Base-by-base conservation (phyloP, 1,140 invertebrate genomes). In the Drosophila bipectinata region DNA sequence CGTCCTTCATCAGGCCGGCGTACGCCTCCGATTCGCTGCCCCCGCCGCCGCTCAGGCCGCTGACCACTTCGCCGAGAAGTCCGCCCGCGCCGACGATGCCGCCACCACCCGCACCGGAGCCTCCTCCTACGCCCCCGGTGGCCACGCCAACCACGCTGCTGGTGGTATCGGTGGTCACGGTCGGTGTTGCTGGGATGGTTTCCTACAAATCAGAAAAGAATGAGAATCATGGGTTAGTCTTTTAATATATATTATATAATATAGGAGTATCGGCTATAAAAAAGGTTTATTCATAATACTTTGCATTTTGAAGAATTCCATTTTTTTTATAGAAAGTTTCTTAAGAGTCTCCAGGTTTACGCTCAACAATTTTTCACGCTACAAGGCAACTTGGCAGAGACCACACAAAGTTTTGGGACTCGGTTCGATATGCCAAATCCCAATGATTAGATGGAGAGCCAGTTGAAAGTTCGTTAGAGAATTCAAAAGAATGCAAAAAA, bases 1-100 rank as follows among this genome's bases (percentile, higher is more conserved):
- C 95, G 92, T 96, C 95, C 95, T 96, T 96, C 94, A 95, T 95
- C 6, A 92, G 74, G 12, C 91, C 91, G 30, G 91, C 90, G 52
- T 92, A 92, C 18, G 91, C 78, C 54, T 92, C 91, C 24, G 79
- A 73, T 60, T 92, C 88, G 58, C 74, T 76, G 59, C 66, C 81
- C 12, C 66, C 72, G 9, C 83, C 80, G n/a, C 72, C 72, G 30
- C 77, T 59, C 37, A 72, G 51, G 44, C 89, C 60, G 55, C 73
- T 59, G 37, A 75, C 61, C 61, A 71, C 57, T 41, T 68, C 69
- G 21, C 74, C 77, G 12, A 73, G 34, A 44, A 75, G 73, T 49
- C 82, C 66, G 14, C 73, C 68, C 52, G 77, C 58, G 55, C 88
- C 77, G 6, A 59, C 54, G 15, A 47, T 45, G 14, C 39, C 71